Percentiles rank a stretch among this genome's conserved stretches.
phyloP scores from a whole-genome alignment of 1,140 invertebrate genomes.

The Drosophila kepulauana region DNA sequence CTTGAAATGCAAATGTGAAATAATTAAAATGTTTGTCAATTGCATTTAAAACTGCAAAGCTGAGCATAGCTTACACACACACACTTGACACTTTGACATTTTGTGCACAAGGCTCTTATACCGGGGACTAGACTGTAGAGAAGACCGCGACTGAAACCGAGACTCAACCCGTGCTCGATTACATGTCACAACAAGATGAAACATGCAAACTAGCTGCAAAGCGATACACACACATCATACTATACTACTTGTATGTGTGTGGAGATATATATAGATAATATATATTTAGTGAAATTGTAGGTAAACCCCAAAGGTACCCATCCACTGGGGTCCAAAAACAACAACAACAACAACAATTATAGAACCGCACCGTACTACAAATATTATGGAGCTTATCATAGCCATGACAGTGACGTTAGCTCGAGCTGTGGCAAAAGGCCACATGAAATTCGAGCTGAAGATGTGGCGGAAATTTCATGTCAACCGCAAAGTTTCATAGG shows the following conservation, averaged over 20 bases:
- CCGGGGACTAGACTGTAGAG: neutral
- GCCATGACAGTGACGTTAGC: conserved; percentile 42
- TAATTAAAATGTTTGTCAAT: neutral
- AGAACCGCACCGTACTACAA: no score
- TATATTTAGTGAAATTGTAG: conserved; percentile 19
- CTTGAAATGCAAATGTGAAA: neutral
- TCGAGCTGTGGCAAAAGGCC: conserved; percentile 19
- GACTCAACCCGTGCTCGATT: neutral
- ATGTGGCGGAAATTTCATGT: conserved; percentile 57
- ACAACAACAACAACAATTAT: no score
- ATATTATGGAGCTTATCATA: conserved; percentile 16
- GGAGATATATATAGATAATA: conserved; percentile 3
- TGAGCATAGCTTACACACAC: neutral
- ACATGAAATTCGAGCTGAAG: conserved; percentile 60
- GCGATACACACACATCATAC: no score
- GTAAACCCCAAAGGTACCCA: conserved; percentile 13
- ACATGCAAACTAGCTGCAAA: neutral
- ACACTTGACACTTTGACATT: conserved; percentile 3
- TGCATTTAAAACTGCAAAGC: neutral
- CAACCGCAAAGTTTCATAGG: conserved; percentile 18
- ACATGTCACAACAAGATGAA: conserved; percentile 3
- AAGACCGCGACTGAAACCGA: neutral
- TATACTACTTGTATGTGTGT: neutral
- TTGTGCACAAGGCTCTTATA: neutral
- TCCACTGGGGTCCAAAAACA: neutral